Evolutionary conservation across 2,888 invertebrate genomes (phyloP).

Genomic region (Theretra japonica): DNA sequence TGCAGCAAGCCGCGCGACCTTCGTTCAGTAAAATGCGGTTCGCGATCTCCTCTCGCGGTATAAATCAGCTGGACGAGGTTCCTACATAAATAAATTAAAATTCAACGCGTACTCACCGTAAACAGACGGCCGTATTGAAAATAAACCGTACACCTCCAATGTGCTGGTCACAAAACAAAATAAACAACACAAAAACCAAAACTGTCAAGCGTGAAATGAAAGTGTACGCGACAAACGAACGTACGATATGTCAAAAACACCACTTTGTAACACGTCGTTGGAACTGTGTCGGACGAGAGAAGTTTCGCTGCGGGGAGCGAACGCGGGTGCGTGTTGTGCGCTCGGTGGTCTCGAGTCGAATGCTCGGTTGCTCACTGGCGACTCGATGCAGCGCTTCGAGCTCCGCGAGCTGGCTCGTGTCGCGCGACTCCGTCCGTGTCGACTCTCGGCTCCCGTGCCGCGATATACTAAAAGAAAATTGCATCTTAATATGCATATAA

Average conservation of each 20-base stretch:
- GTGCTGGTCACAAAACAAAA: constrained; percentile 72
- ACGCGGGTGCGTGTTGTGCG: constrained; percentile 62
- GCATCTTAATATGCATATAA: constrained; percentile 68
- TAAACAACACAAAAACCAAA: constrained; percentile 77
- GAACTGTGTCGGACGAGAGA: constrained; percentile 66
- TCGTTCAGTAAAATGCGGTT: constrained; percentile 70
- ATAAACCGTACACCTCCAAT: constrained; percentile 78
- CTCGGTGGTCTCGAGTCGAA: constrained; percentile 70
- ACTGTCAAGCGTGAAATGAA: constrained; percentile 65
- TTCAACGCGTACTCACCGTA: constrained; percentile 78
- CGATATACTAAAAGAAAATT: constrained; percentile 61
- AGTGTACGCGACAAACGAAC: constrained; percentile 60
- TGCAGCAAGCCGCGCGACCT: constrained; percentile 66
- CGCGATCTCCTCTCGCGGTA: constrained; percentile 68
- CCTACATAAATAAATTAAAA: constrained; percentile 72
- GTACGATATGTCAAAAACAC: constrained; percentile 62
- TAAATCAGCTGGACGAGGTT: constrained; percentile 73
- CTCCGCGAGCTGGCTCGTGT: neutral
- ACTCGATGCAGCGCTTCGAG: neutral
- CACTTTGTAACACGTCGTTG: constrained; percentile 71
- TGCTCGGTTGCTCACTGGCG: constrained; percentile 47
- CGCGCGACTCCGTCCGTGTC: constrained; percentile 33
- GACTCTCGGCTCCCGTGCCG: constrained; percentile 53
- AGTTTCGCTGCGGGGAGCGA: constrained; percentile 66
- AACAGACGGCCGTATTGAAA: constrained; percentile 74